Base-by-base conservation (phyloP, 2,888 invertebrate genomes). In the Nomada flava region DNA sequence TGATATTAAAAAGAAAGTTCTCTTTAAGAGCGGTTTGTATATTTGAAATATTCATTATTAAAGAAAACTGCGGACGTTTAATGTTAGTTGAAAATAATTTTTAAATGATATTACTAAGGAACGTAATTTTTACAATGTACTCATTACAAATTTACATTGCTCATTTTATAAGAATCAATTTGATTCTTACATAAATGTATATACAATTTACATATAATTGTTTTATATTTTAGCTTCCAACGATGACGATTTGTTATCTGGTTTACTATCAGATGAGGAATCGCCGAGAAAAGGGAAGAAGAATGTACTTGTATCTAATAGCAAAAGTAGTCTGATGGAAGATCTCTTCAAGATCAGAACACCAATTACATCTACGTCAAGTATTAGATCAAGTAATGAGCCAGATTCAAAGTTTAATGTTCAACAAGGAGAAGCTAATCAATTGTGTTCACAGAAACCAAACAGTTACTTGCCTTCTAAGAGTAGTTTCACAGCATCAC, bases 321-420 rank as follows among this genome's bases (percentile, higher is more conserved):
- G 71, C 3, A 91, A 90, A 68, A 87, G 85, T 47, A 90, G 74
- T 70, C 78, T 90, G 71, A 83, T 90, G 50, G 88, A 89, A 36
- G 86, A 91, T 85, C 89, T 92, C 42, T 92, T 93, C 79, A 91
- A 90, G 44, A 88, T 91, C 11, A 91, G 89, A 68, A 68, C 73
- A 64, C 64, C 84, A 52, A 83, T 86, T 47, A 20, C 70, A 15
- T 80, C 76, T 36, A 68, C 85, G 73, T 84, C 82, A 63, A 82
- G 47, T 71, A 81, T 69, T 36, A 79, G 65, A 70, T 55, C 60
- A 23, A 36, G n/a, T 76, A 62, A 62, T 26, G 69, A 70, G 29
- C 55, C 29, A 3, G 76, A 71, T 42, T 63, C 55, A 47, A 80
- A 47, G 3, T 57, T 73, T 60, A 52, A 44, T 44, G 52, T 52